Base-by-base conservation (phyloP, 2,888 invertebrate genomes). In the Polyploca ridens region DNA sequence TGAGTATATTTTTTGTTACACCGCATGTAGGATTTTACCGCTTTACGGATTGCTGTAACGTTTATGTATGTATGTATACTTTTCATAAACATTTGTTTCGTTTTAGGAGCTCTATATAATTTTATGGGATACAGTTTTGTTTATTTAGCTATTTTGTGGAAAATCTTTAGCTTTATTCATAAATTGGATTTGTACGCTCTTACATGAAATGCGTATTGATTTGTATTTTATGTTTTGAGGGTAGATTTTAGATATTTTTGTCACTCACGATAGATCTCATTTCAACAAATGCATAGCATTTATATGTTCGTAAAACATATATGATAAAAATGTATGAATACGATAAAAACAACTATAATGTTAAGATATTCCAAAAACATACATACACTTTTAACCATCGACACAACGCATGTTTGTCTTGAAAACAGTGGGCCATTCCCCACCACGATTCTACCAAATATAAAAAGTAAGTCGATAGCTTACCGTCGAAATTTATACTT, bases 391-490 rank as follows among this genome's bases (percentile, higher is more conserved):
- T 54, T 19, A 54, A 19, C 41, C 7, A 16, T 76, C 71, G 68
- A 74, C 75, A 84, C 82, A 83, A 80, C 77, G 80, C 79, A 77
- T 93, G 92, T 94, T 93, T 93, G 89, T 88, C 87, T 88, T 89
- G 79, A 90, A 92, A 93, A 94, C 92, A 93, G 88, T 87, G 81
- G 88, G 81, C 90, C 89, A 90, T 92, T 90, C 87, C 79, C 83
- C 84, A 87, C 87, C 86, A 84, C 90, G 91, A 89, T 90, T 89
- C 86, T 83, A 81, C 82, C 79, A 92, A 89, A 92, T 93, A 93
- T 93, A 94, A 93, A 93, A 93, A 93, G 90, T 93, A 94, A 94
- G 93, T 92, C 93, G 91, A 94, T 93, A 93, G 93, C 94, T 94
- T 93, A 93, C 92, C 85, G 87, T 76, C 77, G 81, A 87, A 94